A percentile compares a stretch with the other conserved stretches of the same genome.
Evolutionary conservation across 2,888 invertebrate species (phyloP).

Genomic region (Lasioglossum malachurum): DNA sequence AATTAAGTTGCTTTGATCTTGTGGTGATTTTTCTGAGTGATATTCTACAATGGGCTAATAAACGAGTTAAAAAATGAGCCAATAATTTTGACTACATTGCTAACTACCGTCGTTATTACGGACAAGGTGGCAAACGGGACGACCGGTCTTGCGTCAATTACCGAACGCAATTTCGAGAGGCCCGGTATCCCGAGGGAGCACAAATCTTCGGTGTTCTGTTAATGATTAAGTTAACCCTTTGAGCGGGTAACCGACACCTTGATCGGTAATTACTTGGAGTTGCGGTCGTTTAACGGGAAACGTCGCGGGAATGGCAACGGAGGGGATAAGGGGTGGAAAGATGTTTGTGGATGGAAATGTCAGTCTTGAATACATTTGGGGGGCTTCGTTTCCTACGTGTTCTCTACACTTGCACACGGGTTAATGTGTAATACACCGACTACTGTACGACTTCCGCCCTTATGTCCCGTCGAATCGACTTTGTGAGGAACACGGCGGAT

Average conservation of each 20-base stretch:
- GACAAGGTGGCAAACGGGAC: background rate
- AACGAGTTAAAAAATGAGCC: background rate
- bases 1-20: background rate
- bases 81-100: background rate
- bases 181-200: conserved; percentile 45
- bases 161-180: conserved; percentile 58
- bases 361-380: conserved; percentile 58
- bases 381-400: conserved; percentile 59
- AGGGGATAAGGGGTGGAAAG: conserved; percentile 33
- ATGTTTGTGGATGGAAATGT: conserved; percentile 60
- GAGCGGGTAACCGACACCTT: conserved; percentile 68
- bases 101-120: background rate
- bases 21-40: background rate
- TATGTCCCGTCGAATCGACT: conserved; percentile 13
- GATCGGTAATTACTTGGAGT: conserved; percentile 73
- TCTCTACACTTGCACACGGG: conserved; percentile 28
- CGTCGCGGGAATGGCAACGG: conserved; percentile 33
- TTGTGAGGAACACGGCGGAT: background rate
- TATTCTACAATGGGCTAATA: background rate
- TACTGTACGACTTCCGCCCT: conserved; percentile 59
- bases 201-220: conserved; percentile 64
- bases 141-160: conserved; percentile 1
- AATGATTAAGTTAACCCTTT: conserved; percentile 73
- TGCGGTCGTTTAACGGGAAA: conserved; percentile 48
- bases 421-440: conserved; percentile 60